Conservation (phyloP, 2,113 vertebrate species). For the Falco punctatus region DNA sequence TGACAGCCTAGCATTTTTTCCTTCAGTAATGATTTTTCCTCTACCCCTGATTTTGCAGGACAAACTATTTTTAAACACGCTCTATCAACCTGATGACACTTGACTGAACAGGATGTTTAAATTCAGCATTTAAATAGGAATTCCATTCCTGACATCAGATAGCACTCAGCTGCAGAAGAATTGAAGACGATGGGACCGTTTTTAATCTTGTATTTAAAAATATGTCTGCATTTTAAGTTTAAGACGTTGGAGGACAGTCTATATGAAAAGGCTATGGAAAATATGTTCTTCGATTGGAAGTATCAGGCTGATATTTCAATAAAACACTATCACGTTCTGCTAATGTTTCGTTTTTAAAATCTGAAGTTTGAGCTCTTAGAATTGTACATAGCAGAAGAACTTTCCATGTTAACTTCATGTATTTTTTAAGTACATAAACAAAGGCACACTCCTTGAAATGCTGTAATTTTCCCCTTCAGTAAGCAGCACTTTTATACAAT, state of each 20-base stretch:
- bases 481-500: not conserved
- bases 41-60: not conserved
- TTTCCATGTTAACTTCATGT: not conserved
- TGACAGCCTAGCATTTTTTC: not conserved
- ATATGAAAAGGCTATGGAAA: not conserved
- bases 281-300: not conserved
- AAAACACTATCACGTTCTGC: not conserved
- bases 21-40: not conserved
- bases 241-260: not conserved
- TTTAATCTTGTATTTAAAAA: not conserved
- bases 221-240: not conserved
- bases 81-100: not conserved
- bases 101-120: not conserved
- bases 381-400: not conserved
- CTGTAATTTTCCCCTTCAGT: not conserved
- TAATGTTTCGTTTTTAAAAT: not conserved
- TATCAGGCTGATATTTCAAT: not conserved
- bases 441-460: not conserved
- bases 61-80: not conserved
- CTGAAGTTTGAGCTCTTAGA: not conserved
- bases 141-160: not conserved
- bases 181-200: not conserved
- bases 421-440: not conserved
- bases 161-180: not conserved
- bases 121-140: not conserved